Conservation (phyloP, 2,888 invertebrate genomes). For the Operophtera brumata region DNA sequence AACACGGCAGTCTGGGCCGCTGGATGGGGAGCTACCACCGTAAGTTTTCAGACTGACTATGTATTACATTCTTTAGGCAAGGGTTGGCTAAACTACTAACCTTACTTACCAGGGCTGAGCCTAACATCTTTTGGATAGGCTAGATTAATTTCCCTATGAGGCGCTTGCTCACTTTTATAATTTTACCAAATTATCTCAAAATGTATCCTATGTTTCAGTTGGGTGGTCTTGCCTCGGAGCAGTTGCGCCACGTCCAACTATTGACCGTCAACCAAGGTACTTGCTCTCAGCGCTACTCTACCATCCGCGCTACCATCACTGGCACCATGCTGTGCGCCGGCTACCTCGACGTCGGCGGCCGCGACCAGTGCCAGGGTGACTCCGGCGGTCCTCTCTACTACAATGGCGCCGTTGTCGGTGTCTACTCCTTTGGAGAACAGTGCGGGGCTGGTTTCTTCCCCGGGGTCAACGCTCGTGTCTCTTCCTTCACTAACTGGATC, state of each 20-base stretch:
- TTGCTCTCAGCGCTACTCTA: background rate
- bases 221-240: background rate
- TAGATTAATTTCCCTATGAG: background rate
- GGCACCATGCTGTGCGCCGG: background rate
- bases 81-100: too few species aligned
- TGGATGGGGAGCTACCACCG: background rate
- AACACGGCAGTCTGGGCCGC: background rate
- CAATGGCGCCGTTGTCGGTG: background rate
- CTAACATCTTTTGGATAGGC: background rate
- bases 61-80: too few species aligned
- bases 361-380: conserved; percentile 53
- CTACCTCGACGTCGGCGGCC: conserved; percentile 38
- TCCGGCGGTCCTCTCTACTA: conserved; percentile 48
- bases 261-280: background rate
- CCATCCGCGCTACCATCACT: background rate
- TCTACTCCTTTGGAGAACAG: background rate
- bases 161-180: too few species aligned
- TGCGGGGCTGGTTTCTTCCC: background rate
- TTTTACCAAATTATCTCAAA: background rate
- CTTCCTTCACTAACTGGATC: background rate
- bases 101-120: background rate
- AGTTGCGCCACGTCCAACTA: background rate
- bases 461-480: background rate
- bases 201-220: background rate
- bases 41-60: background rate